A percentile compares a stretch with the other conserved stretches of the same genome.
phyloP scores from a whole-genome alignment of 2,113 vertebrate genomes.

The zebrafish (Danio rerio) region GRCz12tu NC_133190.1:4406501-4407000 shows the following conservation, averaged over 20 bases:
- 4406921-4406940: conserved; percentile 16
- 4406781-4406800: conserved; percentile 13
- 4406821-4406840: conserved; percentile 9
- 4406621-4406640: not conserved
- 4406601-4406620: not conserved
- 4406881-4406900: not conserved
- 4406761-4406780: conserved; percentile 38
- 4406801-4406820: conserved; percentile 20
- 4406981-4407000: not conserved
- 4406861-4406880: conserved; percentile 17
- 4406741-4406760: conserved; percentile 28
- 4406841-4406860: conserved; percentile 14
- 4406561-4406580: conserved; percentile 41
- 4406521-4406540: conserved; percentile 39
- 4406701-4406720: conserved; percentile 3
- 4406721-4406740: conserved; percentile 6
- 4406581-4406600: not conserved
- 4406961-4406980: not conserved
- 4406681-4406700: not conserved
- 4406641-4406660: not conserved
- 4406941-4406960: conserved; percentile 17
- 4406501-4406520: conserved; percentile 39
- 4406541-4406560: conserved; percentile 30
- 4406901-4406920: conserved; percentile 15
- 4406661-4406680: not conserved